phyloP scores from a whole-genome alignment of 1,140 invertebrate species.

The Caenorhabditis brenneri region DNA sequence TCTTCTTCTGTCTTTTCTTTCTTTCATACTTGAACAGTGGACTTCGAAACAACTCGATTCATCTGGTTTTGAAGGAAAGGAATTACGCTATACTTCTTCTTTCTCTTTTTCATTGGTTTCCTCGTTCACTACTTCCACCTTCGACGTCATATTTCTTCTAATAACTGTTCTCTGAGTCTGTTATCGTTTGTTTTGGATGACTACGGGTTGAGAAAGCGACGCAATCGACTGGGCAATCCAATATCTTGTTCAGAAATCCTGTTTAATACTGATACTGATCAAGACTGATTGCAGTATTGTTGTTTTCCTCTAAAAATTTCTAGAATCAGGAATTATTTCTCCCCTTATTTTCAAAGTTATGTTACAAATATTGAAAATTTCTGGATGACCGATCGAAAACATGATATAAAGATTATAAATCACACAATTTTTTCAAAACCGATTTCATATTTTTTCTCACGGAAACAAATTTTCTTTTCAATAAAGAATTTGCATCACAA shows the following conservation, averaged over 20 bases:
- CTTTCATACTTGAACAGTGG: constrained; percentile 23
- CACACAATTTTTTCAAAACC: too few species aligned
- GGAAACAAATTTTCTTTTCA: too few species aligned
- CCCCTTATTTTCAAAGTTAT: too few species aligned
- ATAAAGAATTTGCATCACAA: too few species aligned
- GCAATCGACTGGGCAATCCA: background rate
- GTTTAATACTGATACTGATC: background rate
- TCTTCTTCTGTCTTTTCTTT: background rate
- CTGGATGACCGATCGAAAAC: too few species aligned
- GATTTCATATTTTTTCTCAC: too few species aligned
- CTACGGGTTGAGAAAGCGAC: background rate
- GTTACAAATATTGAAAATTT: too few species aligned
- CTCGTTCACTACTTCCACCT: background rate
- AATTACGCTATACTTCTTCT: background rate
- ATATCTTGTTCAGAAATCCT: background rate
- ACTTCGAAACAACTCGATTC: background rate
- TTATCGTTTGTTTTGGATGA: constrained; percentile 17
- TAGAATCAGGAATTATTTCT: background rate
- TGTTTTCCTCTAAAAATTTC: background rate
- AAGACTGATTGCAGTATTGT: background rate
- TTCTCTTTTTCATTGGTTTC: background rate
- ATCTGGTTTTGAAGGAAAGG: constrained; percentile 25
- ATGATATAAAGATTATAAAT: too few species aligned
- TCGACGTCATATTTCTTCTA: background rate
- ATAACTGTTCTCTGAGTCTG: constrained; percentile 14